Evolutionary conservation across 2,888 invertebrate species (phyloP).

Genomic region (Aspidapion aeneum): DNA sequence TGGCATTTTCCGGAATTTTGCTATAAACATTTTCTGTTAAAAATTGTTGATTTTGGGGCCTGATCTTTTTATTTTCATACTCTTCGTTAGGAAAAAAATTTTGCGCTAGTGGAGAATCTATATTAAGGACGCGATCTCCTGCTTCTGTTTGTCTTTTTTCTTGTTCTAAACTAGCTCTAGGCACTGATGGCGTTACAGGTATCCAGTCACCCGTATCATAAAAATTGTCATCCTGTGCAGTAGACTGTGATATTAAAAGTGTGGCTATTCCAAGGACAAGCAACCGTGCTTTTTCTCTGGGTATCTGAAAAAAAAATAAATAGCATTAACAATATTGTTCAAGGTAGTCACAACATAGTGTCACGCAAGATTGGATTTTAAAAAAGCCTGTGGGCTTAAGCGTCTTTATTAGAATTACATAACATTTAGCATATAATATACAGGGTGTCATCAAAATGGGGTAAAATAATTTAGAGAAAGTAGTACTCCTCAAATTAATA

Average conservation of each 20-base stretch:
- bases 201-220: slow-evolving; percentile 54
- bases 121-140: slow-evolving; percentile 41
- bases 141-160: slow-evolving; percentile 37
- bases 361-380: no score
- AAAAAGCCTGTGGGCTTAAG: no score
- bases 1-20: slow-evolving; percentile 18
- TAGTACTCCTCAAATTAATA: no score
- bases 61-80: slow-evolving; percentile 29
- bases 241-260: slow-evolving; percentile 9
- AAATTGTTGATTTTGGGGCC: slow-evolving; percentile 40
- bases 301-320: slow-evolving; percentile 20
- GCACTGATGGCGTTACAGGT: slow-evolving; percentile 46
- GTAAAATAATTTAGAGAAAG: no score
- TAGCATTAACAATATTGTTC: no score
- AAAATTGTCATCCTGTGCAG: slow-evolving; percentile 24
- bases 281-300: slow-evolving; percentile 14
- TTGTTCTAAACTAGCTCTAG: slow-evolving; percentile 29
- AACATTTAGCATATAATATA: no score
- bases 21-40: slow-evolving; percentile 43
- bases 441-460: no score
- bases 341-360: no score
- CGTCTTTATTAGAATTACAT: no score
- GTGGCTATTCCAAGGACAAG: slow-evolving; percentile 4
- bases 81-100: slow-evolving; percentile 38
- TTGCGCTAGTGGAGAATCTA: slow-evolving; percentile 35